Percentiles rank a stretch among this genome's conserved stretches.
These are phyloP conservation scores for Brenthis daphne DNA, from an alignment of 2,888 invertebrate species.

Conservation along the genomic window DNA sequence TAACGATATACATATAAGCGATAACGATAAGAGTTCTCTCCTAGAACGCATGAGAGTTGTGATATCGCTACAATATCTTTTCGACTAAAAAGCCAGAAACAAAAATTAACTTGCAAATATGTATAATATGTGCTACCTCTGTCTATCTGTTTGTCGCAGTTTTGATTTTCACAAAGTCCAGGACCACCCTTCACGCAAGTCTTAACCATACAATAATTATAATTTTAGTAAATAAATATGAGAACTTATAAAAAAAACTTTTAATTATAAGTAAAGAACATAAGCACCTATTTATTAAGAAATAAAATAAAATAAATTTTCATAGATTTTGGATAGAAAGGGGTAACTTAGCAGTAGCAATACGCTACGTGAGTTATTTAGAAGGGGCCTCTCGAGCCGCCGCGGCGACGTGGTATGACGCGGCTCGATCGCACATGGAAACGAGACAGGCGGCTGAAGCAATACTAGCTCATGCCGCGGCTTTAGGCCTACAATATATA, in stretches of 20 bases:
- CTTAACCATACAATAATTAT: no score
- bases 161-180: background rate
- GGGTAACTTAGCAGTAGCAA: constrained; percentile 92
- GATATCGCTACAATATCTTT: no score
- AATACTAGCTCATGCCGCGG: constrained; percentile 93
- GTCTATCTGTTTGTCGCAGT: background rate
- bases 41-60: no score
- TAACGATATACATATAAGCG: no score
- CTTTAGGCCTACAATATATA: constrained; percentile 83
- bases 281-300: background rate
- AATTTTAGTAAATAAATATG: no score
- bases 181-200: background rate
- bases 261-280: no score
- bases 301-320: background rate
- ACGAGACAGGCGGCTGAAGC: constrained; percentile 95
- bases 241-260: no score
- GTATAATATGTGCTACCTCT: no score
- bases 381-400: constrained; percentile 93
- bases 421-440: constrained; percentile 91
- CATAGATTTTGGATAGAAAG: constrained; percentile 91
- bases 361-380: constrained; percentile 93
- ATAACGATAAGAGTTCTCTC: no score
- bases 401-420: constrained; percentile 92
- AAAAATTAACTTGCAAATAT: no score
- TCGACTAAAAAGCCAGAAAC: no score